These are phyloP conservation scores for Tenualosa ilisha DNA, from an alignment of 2,797 vertebrate species.

Conservation along the genomic window DNA sequence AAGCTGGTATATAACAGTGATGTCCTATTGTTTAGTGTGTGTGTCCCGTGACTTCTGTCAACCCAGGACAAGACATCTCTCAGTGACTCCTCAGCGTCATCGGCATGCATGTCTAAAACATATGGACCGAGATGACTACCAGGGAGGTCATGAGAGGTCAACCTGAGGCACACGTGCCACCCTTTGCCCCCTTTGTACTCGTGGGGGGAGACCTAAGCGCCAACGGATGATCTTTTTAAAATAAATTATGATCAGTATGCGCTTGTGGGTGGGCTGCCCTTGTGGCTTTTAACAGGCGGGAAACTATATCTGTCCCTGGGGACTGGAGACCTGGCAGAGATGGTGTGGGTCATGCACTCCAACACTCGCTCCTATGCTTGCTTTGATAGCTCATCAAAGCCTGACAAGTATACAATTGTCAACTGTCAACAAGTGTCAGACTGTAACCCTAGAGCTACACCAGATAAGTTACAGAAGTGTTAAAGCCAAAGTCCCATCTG, in stretches of 20 bases:
- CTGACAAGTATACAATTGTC: not conserved
- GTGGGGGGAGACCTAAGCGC: slow-evolving; percentile 48
- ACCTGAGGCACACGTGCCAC: slow-evolving; percentile 55
- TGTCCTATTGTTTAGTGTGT: slow-evolving; percentile 52
- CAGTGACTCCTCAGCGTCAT: slow-evolving; percentile 43
- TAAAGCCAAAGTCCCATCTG: too few relatives aligned
- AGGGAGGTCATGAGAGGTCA: slow-evolving; percentile 59
- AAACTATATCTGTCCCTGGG: slow-evolving; percentile 28
- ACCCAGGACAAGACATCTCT: slow-evolving; percentile 57
- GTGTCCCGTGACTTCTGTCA: not conserved
- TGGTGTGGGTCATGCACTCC: slow-evolving; percentile 27
- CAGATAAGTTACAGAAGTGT: too few relatives aligned
- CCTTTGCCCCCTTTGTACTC: not conserved
- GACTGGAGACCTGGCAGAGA: not conserved
- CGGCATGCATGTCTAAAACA: slow-evolving; percentile 50
- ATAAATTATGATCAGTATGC: slow-evolving; percentile 53
- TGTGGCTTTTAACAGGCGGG: slow-evolving; percentile 21
- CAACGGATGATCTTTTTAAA: slow-evolving; percentile 51
- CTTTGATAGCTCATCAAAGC: slow-evolving; percentile 27
- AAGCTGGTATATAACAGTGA: slow-evolving; percentile 62
- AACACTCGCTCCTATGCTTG: not conserved
- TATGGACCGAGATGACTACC: slow-evolving; percentile 57
- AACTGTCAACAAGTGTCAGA: too few relatives aligned
- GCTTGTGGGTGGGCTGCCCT: slow-evolving; percentile 44
- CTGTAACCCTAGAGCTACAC: too few relatives aligned